A percentile compares a stretch with the other conserved stretches of the same genome.
phyloP scores from a whole-genome alignment of 2,113 vertebrate genomes.

The Seriola rivoliana region DNA sequence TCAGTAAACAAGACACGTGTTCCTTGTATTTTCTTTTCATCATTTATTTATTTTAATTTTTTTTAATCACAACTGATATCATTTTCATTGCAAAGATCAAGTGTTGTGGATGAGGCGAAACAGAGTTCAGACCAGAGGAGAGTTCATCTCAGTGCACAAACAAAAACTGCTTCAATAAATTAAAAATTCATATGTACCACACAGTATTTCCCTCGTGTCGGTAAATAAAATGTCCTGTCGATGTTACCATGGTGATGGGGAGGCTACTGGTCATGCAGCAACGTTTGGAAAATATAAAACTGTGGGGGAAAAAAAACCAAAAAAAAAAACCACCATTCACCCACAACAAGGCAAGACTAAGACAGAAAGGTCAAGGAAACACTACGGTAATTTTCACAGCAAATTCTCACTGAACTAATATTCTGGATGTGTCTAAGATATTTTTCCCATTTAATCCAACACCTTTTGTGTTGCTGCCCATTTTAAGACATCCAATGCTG shows the following conservation, averaged over 20 bases:
- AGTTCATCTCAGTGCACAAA: constrained; percentile 77
- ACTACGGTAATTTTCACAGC: background rate
- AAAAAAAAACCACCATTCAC: constrained; percentile 26
- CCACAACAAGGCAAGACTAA: constrained; percentile 36
- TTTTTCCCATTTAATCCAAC: background rate
- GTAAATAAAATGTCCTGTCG: constrained; percentile 2
- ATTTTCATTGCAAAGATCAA: constrained; percentile 71
- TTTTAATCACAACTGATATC: constrained; percentile 63
- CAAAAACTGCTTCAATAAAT: constrained; percentile 82
- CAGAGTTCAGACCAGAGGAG: constrained; percentile 53
- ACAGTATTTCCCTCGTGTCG: constrained; percentile 45
- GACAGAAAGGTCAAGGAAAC: constrained; percentile 19
- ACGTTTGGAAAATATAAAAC: constrained; percentile 38
- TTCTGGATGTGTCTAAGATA: background rate
- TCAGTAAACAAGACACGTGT: constrained; percentile 35
- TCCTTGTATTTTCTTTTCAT: constrained; percentile 3
- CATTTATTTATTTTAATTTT: constrained; percentile 35
- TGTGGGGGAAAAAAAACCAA: background rate
- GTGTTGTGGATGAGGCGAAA: constrained; percentile 69
- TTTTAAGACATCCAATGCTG: constrained; percentile 36
- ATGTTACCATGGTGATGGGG: background rate
- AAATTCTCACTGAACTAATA: background rate
- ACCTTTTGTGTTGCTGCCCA: background rate
- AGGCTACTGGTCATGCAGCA: constrained; percentile 61
- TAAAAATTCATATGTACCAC: constrained; percentile 66